Evolutionary conservation across 2,113 vertebrate genomes (phyloP), one percentile per base, ranked within the genome.

Genomic region (Copsychus sechellarum): DNA sequence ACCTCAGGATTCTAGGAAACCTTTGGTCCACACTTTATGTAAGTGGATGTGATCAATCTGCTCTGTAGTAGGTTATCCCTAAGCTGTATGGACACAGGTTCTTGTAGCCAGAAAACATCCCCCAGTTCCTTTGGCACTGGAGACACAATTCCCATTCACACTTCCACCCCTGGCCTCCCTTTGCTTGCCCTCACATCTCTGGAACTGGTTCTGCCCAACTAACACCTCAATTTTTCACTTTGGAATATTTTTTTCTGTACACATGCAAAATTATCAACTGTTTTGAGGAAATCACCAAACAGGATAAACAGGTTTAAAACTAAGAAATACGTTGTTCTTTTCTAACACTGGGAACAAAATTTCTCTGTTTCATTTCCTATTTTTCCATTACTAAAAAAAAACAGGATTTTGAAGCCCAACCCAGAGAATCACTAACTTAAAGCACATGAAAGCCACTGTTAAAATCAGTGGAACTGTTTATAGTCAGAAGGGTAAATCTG

Each of bases 301-400:
- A 6, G 12, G 6, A 57, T 57, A 81, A 89, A 33, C 6, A 81
- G 29, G 4, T 40, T 3, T 65, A 67, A 81, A 93, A 12, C 2
- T 13, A 71, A 65, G 45, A 14, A 79, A 36, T 17, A 53, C 1
- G 3, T 60, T 57, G 6, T 29, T 74, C 2, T 67, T 79, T 87
- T 65, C 18, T 48, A 81, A 48, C 4, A 26, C 1, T 16, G 13
- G 22, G 6, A 92, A 42, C 0, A 81, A 28, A 2, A 1, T 2
- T n/a, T 45, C 43, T 2, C n/a, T 48, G 12, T 61, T 53, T 78
- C 4, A 43, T 64, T 93, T 93, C 29, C 3, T 43, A 34, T 34
- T 61, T 81, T 87, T 65, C 17, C 69, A 4, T 21, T 34, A 36
- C 5, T n/a, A 36, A 86, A 87, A 56, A 56, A 40, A 34, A 14